Percentiles rank a stretch among this genome's conserved stretches.
These are phyloP conservation scores for Pithecia hirsuta DNA, from an alignment of 2,797 vertebrate genomes.

Conservation along the genomic window DNA sequence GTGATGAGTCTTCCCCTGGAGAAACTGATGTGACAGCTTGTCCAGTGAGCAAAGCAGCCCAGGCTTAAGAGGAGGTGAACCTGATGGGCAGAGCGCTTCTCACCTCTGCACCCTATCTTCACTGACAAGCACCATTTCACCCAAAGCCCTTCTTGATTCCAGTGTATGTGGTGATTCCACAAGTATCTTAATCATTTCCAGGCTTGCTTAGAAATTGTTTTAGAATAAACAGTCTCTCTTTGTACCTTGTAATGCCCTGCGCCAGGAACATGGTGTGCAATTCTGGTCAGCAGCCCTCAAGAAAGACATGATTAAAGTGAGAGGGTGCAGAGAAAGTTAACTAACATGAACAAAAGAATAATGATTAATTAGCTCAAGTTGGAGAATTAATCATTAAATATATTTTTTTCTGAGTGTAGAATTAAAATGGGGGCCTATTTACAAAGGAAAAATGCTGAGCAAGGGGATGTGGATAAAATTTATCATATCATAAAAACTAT, in stretches of 20 bases:
- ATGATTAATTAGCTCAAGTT: slow-evolving; percentile 44
- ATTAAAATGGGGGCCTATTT: slow-evolving; percentile 31
- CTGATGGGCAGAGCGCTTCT: slow-evolving; percentile 20
- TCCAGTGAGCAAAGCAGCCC: neutral
- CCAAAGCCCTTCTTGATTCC: slow-evolving; percentile 63
- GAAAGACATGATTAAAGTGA: slow-evolving; percentile 67
- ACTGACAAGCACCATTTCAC: slow-evolving; percentile 68
- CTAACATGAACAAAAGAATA: slow-evolving; percentile 31
- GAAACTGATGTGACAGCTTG: neutral
- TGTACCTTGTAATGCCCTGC: slow-evolving; percentile 56
- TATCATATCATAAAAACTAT: slow-evolving; percentile 54
- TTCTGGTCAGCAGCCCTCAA: slow-evolving; percentile 64
- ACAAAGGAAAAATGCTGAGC: slow-evolving; percentile 35
- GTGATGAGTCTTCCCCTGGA: neutral
- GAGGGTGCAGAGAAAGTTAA: slow-evolving; percentile 58
- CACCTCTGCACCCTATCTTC: slow-evolving; percentile 54
- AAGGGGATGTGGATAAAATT: slow-evolving; percentile 40
- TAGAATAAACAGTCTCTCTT: slow-evolving; percentile 73
- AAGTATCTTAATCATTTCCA: slow-evolving; percentile 77
- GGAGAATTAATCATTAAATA: slow-evolving; percentile 50
- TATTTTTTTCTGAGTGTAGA: slow-evolving; percentile 26
- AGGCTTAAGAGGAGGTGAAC: neutral
- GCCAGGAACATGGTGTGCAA: slow-evolving; percentile 64
- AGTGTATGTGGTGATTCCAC: slow-evolving; percentile 58
- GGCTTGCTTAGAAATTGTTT: slow-evolving; percentile 72